Evolutionary conservation across 1,140 invertebrate genomes (phyloP), one percentile per base, ranked within the genome.

Genomic region (Scaptomyza montana): DNA sequence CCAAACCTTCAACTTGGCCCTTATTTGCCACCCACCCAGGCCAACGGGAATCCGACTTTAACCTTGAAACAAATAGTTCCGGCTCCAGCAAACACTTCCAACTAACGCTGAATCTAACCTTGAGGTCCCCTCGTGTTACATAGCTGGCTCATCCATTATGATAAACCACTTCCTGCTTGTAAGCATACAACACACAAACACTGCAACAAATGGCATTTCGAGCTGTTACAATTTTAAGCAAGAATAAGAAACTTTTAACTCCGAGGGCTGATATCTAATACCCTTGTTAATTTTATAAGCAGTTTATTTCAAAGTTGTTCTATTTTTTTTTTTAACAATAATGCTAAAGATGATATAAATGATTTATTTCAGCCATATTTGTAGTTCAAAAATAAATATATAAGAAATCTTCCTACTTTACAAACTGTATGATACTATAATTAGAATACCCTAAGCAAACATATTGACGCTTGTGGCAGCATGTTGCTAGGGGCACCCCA

Each of bases 121-220:
- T 86, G 82, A 56, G 56, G 61, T 61, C 65, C 43, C 45, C 56
- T 7, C 30, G 47, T 50, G 46, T 54, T 36, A 62, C 28, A 60
- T 6, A 41, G 46, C 57, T 53, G 33, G 71, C 74, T 72, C 82
- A 87, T 82, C 72, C 78, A 87, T 86, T 86, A 87, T 72, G 78
- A 86, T 87, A 86, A 87, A 78, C 69, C 74, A 80, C 69, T 85
- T 85, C 66, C 80, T 50, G 77, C 45, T 62, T 69, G 75, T 59
- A 70, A 54, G 64, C 72, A 75, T 41, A 51, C 12, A 36, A 54
- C 33, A 16, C 30, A 47, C 12, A 65, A 9, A 3, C 50, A 50
- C 51, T n/a, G 28, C 21, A 25, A n/a, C 28, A 47, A 85, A 80
- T 74, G 84, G 33, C 78, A 80, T 50, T 73, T 49, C 39, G 47